Evolutionary conservation across 2,888 invertebrate genomes (phyloP).

Genomic region (Hemicrepidius hirtus): DNA sequence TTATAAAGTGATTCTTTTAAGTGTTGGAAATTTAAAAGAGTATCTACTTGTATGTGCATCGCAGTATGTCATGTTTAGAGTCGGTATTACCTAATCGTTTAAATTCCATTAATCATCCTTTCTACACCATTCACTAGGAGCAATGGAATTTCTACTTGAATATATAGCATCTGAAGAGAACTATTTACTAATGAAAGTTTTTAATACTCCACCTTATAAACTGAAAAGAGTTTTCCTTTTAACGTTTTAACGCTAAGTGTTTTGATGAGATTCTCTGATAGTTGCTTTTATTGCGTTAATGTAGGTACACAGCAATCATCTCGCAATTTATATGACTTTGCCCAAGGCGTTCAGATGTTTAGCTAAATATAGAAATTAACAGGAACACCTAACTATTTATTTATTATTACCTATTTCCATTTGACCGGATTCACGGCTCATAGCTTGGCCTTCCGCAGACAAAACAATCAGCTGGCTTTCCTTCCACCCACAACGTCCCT

Average conservation of each 20-base stretch:
- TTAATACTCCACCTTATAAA: not conserved
- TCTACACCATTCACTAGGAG: not conserved
- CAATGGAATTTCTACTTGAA: not conserved
- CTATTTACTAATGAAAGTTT: too few species aligned
- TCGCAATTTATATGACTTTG: constrained; percentile 2
- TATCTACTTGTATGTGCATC: too few species aligned
- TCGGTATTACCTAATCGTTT: too few species aligned
- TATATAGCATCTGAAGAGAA: too few species aligned
- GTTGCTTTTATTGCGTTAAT: not conserved
- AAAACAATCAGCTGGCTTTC: constrained; percentile 45
- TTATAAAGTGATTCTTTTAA: too few species aligned
- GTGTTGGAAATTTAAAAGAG: too few species aligned
- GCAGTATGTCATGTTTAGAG: too few species aligned
- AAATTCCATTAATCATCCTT: constrained; percentile 10
- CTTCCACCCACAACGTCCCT: constrained; percentile 46
- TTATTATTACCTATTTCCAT: constrained; percentile 21
- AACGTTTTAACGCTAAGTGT: not conserved
- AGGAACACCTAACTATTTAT: constrained; percentile 31
- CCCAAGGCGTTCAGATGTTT: constrained; percentile 15
- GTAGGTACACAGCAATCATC: constrained; percentile 7
- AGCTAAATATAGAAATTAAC: constrained; percentile 25
- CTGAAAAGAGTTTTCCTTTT: not conserved
- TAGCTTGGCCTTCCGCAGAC: constrained; percentile 56
- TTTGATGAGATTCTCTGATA: not conserved
- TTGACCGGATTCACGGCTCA: constrained; percentile 57